Evolutionary conservation across 2,888 invertebrate species (phyloP), one percentile per base, ranked within the genome.

Genomic region (Gymnosoma rotundatum): DNA sequence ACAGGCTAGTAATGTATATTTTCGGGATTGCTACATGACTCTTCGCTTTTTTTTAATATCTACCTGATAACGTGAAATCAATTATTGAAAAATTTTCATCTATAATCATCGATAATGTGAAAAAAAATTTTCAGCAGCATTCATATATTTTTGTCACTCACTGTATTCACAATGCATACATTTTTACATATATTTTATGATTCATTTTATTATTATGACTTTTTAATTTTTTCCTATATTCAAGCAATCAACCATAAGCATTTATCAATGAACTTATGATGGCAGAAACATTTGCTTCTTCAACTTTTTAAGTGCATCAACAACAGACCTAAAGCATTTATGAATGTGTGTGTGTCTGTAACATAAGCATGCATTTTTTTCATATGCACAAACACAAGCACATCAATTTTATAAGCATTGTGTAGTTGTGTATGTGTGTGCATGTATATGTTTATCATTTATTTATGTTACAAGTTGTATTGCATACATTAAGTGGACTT

Each of bases 401-500:
- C n/a, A 32, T 45, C 25, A 9, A 38, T 63, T 3, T 20, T 52
- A 32, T 32, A 9, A 20, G 20, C 20, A 10, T 12, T 70, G 12
- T 36, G 18, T n/a, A 52, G 1, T 2, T n/a, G 0, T 52, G 14
- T 21, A 18, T n/a, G 25, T 16, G 12, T 50, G 32, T 38, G 18
- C 69, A 36, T 56, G 25, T 25, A 25, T 25, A 4, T 25, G 58
- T 66, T 10, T 42, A 70, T 45, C 64, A 72, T 72, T 64, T 82
- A 72, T 76, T 82, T 76, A 60, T 82, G 52, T 73, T 78, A 66
- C 76, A 82, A 72, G 76, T 73, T 82, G 45, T 76, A 25, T 61
- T 73, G 66, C 72, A 73, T 72, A 60, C 48, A 82, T 78, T 78
- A 83, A 83, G 78, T 78, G 78, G 76, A 83, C 78, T 72, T 72